Base-by-base conservation (phyloP, 1,140 invertebrate genomes). In the Caenorhabditis briggsae region DNA sequence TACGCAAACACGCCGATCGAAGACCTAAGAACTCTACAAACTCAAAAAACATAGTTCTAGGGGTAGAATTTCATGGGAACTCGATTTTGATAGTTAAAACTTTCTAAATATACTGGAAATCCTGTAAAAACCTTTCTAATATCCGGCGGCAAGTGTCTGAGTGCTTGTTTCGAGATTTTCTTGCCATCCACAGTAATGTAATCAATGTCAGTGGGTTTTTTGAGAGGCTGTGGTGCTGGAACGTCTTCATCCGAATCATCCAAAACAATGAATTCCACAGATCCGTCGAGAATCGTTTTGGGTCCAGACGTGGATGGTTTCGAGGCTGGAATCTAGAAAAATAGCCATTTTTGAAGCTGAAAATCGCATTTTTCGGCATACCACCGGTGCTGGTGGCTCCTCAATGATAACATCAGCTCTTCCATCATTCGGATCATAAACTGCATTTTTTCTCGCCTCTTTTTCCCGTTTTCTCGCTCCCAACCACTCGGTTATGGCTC, bases 351-450 rank as follows among this genome's bases (percentile, higher is more conserved):
- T 33, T 33, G 56, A 6, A 12, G 16, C 12, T 9, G 2, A 53
- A 53, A 53, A 53, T 53, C 9, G 0, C 16, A 9, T 9, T 53
- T 53, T 53, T 53, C 16, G 50, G 50, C 50, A 8, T 58, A 58
- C 56, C 9, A 2, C 25, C 2, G 59, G 59, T 14, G 59, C 23
- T 0, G 70, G 70, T 23, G 43, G 46, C n/a, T 78, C 70, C 18
- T 43, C 43, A 43, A 78, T 12, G 53, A 78, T 78, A 0, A 78
- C 70, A 78, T 78, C 70, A 12, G n/a, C 70, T 23, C 70, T 43
- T 43, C 64, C 64, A 70, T 70, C 70, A 50, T 78, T 50, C 9
- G 48, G 46, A 50, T 78, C 46, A 11, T 78, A 78, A 50, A 78
- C n/a, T 6, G 43, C 43, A 23, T 48, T 16, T 23, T 53, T 23